Evolutionary conservation across 2,797 vertebrate species (phyloP).

Genomic region (Pitangus sulphuratus): DNA sequence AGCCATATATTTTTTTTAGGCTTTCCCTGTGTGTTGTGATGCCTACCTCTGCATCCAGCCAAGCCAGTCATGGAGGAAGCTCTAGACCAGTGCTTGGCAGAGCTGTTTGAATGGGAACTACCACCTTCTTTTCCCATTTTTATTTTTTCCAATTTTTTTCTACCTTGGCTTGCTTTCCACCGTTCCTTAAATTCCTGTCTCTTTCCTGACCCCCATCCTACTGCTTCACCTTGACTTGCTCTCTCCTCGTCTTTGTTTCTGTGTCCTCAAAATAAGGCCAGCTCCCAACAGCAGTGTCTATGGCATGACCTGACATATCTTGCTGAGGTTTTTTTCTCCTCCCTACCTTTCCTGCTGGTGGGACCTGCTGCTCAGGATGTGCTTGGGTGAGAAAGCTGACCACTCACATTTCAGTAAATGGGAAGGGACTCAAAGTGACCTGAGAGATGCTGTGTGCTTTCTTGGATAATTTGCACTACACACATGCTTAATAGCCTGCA

Average conservation of each 20-base stretch:
- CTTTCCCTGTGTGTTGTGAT: background rate
- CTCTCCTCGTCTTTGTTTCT: background rate
- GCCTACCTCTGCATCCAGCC: background rate
- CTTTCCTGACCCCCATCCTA: background rate
- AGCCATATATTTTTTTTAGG: background rate
- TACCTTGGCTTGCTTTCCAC: background rate
- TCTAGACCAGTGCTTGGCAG: background rate
- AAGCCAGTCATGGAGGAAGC: background rate
- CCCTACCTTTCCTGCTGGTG: background rate
- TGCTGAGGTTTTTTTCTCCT: background rate
- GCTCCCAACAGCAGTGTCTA: background rate
- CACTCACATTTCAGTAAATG: background rate
- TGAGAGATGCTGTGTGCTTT: background rate
- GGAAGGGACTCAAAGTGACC: background rate
- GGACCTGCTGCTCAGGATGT: background rate
- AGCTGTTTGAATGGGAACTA: background rate
- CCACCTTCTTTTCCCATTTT: background rate
- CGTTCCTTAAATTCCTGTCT: background rate
- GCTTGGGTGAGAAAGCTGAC: background rate
- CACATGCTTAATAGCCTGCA: conserved; percentile 10
- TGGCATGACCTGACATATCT: background rate
- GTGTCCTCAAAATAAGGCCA: background rate
- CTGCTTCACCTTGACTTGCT: background rate
- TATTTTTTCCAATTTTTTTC: background rate
- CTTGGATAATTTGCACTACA: background rate